Evolutionary conservation across 1,140 invertebrate species (phyloP).

Genomic region (Drosophila leontia): DNA sequence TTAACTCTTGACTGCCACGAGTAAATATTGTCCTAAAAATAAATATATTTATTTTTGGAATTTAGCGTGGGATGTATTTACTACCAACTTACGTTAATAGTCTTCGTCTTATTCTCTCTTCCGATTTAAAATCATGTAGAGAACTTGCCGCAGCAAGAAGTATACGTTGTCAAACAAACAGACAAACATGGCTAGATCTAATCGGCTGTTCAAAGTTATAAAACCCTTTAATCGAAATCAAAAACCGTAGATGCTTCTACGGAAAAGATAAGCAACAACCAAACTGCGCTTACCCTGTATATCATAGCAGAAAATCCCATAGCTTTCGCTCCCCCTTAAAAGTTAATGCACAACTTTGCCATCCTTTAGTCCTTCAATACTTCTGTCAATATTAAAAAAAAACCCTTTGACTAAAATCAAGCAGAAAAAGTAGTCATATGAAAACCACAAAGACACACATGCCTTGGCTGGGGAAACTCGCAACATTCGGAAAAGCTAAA

Average conservation of each 20-base stretch:
- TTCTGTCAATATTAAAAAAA: constrained; percentile 24
- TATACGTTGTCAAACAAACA: no score
- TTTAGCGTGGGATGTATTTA: background rate
- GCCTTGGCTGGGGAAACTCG: constrained; percentile 10
- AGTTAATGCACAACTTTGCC: constrained; percentile 1
- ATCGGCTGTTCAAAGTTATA: no score
- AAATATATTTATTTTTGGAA: constrained; percentile 4
- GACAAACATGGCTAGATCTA: no score
- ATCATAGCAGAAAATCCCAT: background rate
- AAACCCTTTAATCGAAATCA: no score
- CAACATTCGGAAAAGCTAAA: constrained; percentile 35
- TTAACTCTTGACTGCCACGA: background rate
- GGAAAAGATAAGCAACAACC: no score
- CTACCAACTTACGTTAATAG: background rate
- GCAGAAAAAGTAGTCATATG: constrained; percentile 23
- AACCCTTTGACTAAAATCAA: constrained; percentile 32
- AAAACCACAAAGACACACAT: constrained; percentile 28
- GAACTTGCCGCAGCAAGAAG: no score
- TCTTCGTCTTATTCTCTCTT: no score
- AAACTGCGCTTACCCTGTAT: no score
- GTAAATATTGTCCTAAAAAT: constrained; percentile 24
- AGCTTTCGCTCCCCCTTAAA: background rate
- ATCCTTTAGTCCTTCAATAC: background rate
- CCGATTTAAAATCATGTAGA: no score
- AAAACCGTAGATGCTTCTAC: no score